These are phyloP conservation scores for Limosa lapponica DNA, from an alignment of 2,797 vertebrate species.

Conservation along the genomic window DNA sequence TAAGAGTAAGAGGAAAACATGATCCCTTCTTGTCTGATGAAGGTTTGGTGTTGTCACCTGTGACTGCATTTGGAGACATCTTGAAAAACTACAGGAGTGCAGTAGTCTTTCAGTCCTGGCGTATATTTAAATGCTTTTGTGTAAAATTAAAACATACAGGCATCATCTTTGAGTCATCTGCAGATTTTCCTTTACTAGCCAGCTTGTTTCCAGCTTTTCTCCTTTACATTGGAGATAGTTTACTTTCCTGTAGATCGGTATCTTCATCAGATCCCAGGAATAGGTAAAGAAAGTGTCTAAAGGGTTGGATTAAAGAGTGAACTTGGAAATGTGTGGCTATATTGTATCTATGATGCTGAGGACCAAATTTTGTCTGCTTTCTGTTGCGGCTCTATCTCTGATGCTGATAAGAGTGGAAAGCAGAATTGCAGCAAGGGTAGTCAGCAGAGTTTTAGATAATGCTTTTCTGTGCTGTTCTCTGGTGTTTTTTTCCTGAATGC, in stretches of 20 bases:
- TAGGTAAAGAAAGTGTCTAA: neutral
- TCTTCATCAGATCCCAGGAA: neutral
- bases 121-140: neutral
- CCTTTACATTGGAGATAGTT: neutral
- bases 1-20: neutral
- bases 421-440: neutral
- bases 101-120: neutral
- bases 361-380: neutral
- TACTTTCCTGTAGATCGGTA: neutral
- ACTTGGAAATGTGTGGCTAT: neutral
- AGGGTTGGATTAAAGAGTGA: neutral
- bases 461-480: neutral
- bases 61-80: neutral
- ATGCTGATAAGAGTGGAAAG: neutral
- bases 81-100: neutral
- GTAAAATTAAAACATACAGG: neutral
- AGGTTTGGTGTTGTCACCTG: neutral
- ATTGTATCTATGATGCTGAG: neutral
- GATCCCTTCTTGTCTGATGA: neutral
- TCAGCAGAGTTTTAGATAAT: neutral
- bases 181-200: neutral
- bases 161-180: neutral
- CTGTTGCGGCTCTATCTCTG: neutral
- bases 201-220: neutral
- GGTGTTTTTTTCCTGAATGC: neutral